Evolutionary conservation across 2,113 vertebrate species (phyloP), one percentile per base, ranked within the genome.

Genomic region (Gyps fulvus): DNA sequence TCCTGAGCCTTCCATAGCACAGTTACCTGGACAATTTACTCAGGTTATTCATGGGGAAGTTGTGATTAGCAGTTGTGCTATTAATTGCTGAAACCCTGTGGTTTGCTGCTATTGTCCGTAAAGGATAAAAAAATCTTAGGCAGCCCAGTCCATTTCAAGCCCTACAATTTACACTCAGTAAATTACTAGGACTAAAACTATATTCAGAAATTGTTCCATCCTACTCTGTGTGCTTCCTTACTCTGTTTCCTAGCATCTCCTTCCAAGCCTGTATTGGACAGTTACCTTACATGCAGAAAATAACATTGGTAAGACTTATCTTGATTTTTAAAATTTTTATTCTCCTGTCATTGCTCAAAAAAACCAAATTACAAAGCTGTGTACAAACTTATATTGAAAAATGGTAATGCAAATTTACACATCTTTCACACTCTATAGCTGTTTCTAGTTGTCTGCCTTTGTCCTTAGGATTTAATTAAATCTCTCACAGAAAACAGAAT

Each of bases 391-490:
- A 54, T 90, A 76, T 6, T 55, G 86, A 72, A 76, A 90, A 91
- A 89, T 36, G 7, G 49, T 43, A 72, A 92, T 89, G 67, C 40
- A 62, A 83, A 92, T 90, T 74, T 82, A 89, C 71, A 40, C 43
- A 69, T 59, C 76, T 90, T 92, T 96, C 76, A 42, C 63, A 89
- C 29, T 93, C 90, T 55, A 23, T 89, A 83, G 90, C 63, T 89
- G 50, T 87, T 90, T 95, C 92, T 94, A 97, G 97, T 86, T 90
- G 58, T 94, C 79, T 87, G 83, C 67, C 81, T 97, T 97, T 98
- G 94, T 98, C 93, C 81, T 83, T 89, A 83, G 97, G 94, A 97
- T 95, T 97, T 93, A 90, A 95, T 92, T 90, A 83, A 97, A 97
- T 89, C 91, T 91, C 92, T 92, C 67, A 91, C 52, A 95, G 87